These are phyloP conservation scores for Psammodynastes pulverulentus DNA, from an alignment of 2,113 vertebrate species.

Conservation along the genomic window DNA sequence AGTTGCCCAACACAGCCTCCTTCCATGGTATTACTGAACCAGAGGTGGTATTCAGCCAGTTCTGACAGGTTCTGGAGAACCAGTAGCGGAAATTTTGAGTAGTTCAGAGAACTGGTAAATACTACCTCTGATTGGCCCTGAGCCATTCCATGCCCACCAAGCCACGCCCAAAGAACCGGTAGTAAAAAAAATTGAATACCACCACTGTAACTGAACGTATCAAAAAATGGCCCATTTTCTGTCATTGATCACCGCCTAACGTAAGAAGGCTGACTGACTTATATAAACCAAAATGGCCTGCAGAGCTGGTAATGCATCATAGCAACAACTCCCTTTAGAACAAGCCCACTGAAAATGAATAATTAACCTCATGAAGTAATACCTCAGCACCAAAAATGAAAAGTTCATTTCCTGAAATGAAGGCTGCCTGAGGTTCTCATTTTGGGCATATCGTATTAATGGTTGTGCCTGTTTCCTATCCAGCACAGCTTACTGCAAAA, in stretches of 20 bases:
- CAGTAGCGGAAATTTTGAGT: too few species aligned
- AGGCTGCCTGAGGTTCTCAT: neutral
- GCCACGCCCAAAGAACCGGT: too few species aligned
- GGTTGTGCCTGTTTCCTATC: neutral
- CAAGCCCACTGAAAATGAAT: neutral
- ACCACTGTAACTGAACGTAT: too few species aligned
- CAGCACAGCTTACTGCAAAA: neutral
- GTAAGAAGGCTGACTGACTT: too few species aligned
- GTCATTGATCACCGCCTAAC: too few species aligned
- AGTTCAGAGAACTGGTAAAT: too few species aligned
- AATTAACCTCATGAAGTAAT: neutral
- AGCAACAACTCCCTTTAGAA: neutral
- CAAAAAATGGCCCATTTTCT: too few species aligned
- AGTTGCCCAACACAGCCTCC: neutral
- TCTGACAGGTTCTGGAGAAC: too few species aligned
- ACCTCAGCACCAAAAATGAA: neutral
- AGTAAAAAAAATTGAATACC: too few species aligned
- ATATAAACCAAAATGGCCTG: neutral
- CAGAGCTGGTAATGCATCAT: neutral
- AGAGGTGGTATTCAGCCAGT: too few species aligned
- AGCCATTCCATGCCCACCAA: too few species aligned
- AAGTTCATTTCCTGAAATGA: neutral
- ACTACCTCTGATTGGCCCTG: too few species aligned
- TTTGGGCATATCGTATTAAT: neutral
- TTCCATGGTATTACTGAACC: neutral